Conservation (phyloP, 2,888 invertebrate genomes). For the Sesamia inferens region DNA sequence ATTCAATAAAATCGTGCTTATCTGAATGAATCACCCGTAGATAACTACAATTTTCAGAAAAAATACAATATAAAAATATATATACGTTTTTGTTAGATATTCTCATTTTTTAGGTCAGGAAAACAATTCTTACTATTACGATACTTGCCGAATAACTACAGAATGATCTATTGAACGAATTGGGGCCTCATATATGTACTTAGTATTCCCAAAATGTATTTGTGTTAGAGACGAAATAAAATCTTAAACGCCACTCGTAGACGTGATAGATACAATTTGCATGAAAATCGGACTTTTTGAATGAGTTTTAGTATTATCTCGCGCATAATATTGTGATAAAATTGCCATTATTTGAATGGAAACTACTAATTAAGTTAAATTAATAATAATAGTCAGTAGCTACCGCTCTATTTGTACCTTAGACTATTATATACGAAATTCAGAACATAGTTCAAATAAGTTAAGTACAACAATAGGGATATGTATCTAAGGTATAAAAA, state of each 20-base stretch:
- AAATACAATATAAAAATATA: too few species aligned
- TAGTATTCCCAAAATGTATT: slow-evolving; percentile 50
- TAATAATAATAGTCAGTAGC: background rate
- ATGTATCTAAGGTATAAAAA: too few species aligned
- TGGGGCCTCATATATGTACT: slow-evolving; percentile 19
- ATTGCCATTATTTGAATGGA: slow-evolving; percentile 16
- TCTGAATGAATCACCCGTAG: background rate
- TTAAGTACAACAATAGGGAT: too few species aligned
- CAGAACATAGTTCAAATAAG: too few species aligned
- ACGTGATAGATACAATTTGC: slow-evolving; percentile 18
- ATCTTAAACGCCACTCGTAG: slow-evolving; percentile 22
- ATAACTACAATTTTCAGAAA: background rate
- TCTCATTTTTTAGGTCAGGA: too few species aligned
- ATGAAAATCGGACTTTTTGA: slow-evolving; percentile 29
- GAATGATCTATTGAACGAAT: slow-evolving; percentile 2
- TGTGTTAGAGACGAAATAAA: slow-evolving; percentile 35
- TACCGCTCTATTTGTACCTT: background rate
- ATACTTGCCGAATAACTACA: slow-evolving; percentile 14
- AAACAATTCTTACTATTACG: too few species aligned
- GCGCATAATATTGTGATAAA: slow-evolving; percentile 16
- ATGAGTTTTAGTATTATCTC: background rate
- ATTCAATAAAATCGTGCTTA: background rate
- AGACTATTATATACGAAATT: too few species aligned
- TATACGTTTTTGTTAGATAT: too few species aligned
- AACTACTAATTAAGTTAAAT: slow-evolving; percentile 12